Evolutionary conservation across 2,113 vertebrate genomes (phyloP).

Genomic region (Orientallactaga bullata): DNA sequence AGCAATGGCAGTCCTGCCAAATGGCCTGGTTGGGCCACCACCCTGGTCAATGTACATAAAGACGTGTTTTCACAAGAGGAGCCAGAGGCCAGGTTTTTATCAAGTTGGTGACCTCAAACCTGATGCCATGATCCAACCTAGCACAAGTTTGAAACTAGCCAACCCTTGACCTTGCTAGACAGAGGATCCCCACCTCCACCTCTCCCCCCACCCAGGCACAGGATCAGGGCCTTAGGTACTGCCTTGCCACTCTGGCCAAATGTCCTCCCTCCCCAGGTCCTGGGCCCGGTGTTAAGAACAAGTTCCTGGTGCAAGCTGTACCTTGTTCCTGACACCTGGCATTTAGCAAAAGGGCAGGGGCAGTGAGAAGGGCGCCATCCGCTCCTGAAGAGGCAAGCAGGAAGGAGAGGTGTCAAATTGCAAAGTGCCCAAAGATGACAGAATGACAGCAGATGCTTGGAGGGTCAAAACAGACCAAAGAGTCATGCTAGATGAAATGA

Average conservation of each 20-base stretch:
- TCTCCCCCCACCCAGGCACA: rapidly evolving
- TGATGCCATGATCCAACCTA: neutral
- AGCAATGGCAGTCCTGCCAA: neutral
- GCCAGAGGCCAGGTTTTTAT: neutral
- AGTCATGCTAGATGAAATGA: neutral
- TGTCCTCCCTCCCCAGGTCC: constrained; percentile 17
- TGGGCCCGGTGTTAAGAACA: constrained; percentile 23
- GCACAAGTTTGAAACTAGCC: neutral
- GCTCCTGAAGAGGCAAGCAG: constrained; percentile 37
- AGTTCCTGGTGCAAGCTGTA: constrained; percentile 73
- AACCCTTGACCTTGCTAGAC: neutral
- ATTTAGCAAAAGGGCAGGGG: constrained; percentile 81
- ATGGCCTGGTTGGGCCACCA: neutral
- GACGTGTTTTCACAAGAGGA: neutral
- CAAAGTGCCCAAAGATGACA: constrained; percentile 62
- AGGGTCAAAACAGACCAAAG: neutral
- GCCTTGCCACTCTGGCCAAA: neutral
- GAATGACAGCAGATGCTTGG: neutral
- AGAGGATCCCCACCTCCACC: neutral
- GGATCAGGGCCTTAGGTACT: neutral
- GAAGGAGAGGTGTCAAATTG: constrained; percentile 68
- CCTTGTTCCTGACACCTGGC: constrained; percentile 76
- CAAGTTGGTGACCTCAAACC: neutral
- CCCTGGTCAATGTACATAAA: neutral
- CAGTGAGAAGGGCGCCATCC: constrained; percentile 62